A percentile compares a stretch with the other conserved stretches of the same genome.
phyloP scores from a whole-genome alignment of 2,113 vertebrate genomes.

The Siphamia tubifer region DNA sequence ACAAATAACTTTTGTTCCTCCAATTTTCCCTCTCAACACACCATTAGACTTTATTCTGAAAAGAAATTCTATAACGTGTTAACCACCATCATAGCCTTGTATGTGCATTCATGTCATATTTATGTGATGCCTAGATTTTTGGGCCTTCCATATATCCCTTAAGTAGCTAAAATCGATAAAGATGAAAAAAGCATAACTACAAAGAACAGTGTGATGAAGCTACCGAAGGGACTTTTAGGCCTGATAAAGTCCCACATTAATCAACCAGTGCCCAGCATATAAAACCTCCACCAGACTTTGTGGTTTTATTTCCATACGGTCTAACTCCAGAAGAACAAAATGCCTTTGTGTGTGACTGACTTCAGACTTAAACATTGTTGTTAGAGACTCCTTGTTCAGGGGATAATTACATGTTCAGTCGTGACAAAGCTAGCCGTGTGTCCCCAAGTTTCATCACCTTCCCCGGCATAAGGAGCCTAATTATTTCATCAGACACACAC shows the following conservation, averaged over 20 bases:
- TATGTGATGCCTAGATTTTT: no score
- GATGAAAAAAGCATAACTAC: no score
- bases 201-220: no score
- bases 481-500: neutral
- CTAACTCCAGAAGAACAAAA: neutral
- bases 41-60: no score
- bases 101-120: no score
- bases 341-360: conserved; percentile 21
- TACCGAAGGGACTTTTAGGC: no score
- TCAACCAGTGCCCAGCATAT: neutral
- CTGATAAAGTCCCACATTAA: neutral
- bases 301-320: neutral
- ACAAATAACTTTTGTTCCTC: no score
- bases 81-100: no score
- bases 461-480: neutral
- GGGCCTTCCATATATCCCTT: no score
- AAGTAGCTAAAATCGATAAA: no score
- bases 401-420: neutral
- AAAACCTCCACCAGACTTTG: neutral
- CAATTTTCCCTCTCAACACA: no score
- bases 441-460: neutral
- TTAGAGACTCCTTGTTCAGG: neutral
- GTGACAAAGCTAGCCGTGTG: neutral
- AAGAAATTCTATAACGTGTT: no score
- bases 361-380: neutral